Percentiles rank a stretch among this genome's conserved stretches.
Evolutionary conservation across 2,113 vertebrate genomes (phyloP).

Genomic region (Centrocercus urophasianus): DNA sequence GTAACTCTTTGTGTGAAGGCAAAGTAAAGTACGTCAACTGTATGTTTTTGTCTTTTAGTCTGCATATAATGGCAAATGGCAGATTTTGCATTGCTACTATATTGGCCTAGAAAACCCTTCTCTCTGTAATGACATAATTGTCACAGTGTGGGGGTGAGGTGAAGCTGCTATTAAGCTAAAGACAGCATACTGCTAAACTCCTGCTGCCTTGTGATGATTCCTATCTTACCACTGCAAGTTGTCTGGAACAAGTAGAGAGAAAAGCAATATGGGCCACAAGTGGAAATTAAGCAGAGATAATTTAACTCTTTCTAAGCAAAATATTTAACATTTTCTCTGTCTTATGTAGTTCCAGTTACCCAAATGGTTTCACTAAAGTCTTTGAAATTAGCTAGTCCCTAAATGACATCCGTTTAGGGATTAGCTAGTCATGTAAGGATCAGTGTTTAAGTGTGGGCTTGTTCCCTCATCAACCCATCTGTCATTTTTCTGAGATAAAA

Average conservation of each 20-base stretch:
- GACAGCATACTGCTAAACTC: neutral
- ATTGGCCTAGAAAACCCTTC: neutral
- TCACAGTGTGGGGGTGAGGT: neutral
- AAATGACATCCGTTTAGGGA: slow-evolving; percentile 55
- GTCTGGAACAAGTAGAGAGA: neutral
- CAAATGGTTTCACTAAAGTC: neutral
- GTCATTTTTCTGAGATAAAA: slow-evolving; percentile 68
- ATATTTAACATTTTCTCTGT: neutral
- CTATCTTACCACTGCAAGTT: neutral
- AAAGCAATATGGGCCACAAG: neutral
- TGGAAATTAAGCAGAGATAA: neutral
- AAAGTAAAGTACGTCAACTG: rapidly evolving
- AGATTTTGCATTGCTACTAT: neutral
- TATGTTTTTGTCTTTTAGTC: neutral
- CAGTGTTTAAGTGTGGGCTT: slow-evolving; percentile 52
- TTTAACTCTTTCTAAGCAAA: neutral
- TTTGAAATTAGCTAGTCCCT: slow-evolving; percentile 65
- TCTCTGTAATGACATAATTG: neutral
- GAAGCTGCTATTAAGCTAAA: neutral
- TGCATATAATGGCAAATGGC: neutral
- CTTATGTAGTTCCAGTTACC: neutral
- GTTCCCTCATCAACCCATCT: slow-evolving; percentile 67
- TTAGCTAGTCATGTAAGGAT: slow-evolving; percentile 65
- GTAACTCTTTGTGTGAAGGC: neutral
- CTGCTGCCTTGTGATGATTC: neutral